Conservation (phyloP, 2,113 vertebrate genomes). For the Strigops habroptila region DNA sequence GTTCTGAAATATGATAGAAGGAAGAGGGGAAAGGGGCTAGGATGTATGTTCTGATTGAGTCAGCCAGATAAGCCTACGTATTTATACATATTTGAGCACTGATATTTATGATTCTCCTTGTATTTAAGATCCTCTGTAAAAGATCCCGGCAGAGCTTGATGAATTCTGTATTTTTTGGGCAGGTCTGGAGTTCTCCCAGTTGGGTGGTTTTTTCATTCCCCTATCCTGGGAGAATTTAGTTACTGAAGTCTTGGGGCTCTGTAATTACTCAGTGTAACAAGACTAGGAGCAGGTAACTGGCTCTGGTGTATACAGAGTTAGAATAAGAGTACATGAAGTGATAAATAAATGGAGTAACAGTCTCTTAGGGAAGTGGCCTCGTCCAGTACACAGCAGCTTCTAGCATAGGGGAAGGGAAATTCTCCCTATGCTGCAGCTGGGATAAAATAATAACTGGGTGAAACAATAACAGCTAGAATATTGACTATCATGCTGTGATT, state of each 20-base stretch:
- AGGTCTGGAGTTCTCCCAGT: neutral
- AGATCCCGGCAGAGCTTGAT: neutral
- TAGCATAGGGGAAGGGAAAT: neutral
- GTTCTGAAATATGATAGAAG: neutral
- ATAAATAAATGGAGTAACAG: neutral
- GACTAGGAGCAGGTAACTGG: neutral
- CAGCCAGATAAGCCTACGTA: neutral
- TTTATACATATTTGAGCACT: neutral
- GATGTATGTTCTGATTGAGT: neutral
- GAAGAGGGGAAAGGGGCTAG: neutral
- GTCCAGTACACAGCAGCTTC: neutral
- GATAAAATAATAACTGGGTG: neutral
- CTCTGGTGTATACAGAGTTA: neutral
- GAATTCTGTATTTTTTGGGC: neutral
- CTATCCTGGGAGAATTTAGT: neutral
- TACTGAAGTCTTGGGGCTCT: neutral
- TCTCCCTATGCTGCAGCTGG: neutral
- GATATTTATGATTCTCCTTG: neutral
- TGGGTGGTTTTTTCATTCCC: rapidly evolving
- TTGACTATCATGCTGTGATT: neutral
- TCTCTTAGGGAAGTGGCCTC: neutral
- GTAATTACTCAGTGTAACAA: neutral
- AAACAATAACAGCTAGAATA: neutral
- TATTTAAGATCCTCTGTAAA: neutral
- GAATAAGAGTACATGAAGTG: neutral